Conservation (phyloP, 1,140 invertebrate genomes). For the Danaus melanippus region DNA sequence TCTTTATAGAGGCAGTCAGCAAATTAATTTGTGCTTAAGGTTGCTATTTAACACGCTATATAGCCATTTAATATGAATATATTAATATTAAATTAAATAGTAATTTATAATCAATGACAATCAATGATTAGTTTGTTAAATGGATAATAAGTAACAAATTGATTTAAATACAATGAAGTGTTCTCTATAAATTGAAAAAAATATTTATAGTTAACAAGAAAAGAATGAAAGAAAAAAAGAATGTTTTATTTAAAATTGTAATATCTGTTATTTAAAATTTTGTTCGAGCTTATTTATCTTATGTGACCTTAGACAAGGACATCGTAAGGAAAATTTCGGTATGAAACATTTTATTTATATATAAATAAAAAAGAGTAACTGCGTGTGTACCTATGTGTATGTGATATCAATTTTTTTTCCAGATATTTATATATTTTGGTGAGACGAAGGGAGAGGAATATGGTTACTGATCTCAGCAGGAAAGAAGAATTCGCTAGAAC, state of each 20-base stretch:
- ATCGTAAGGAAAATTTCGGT: conserved; percentile 3
- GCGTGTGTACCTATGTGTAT: not conserved
- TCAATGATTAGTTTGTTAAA: too few relatives aligned
- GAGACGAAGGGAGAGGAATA: conserved; percentile 29
- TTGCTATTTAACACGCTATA: too few relatives aligned
- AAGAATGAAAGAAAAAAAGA: too few relatives aligned
- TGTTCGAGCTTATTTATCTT: not conserved
- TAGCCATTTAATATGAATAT: too few relatives aligned
- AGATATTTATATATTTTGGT: conserved; percentile 48
- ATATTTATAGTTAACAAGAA: conserved; percentile 1
- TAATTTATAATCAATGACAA: too few relatives aligned
- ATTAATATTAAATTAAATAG: too few relatives aligned
- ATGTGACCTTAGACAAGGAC: conserved; percentile 3
- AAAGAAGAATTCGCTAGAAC: conserved; percentile 54
- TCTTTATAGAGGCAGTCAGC: too few relatives aligned
- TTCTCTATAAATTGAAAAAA: not conserved
- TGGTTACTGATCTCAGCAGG: conserved; percentile 30
- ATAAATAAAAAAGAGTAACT: conserved; percentile 1
- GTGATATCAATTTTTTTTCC: conserved; percentile 23
- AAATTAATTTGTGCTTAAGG: too few relatives aligned
- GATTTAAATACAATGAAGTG: too few relatives aligned
- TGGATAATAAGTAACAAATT: too few relatives aligned
- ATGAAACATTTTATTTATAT: too few relatives aligned
- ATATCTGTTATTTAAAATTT: not conserved
- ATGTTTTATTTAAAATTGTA: not conserved